Evolutionary conservation across 2,113 vertebrate species (phyloP).

Genomic region (Lophotis ruficrista): DNA sequence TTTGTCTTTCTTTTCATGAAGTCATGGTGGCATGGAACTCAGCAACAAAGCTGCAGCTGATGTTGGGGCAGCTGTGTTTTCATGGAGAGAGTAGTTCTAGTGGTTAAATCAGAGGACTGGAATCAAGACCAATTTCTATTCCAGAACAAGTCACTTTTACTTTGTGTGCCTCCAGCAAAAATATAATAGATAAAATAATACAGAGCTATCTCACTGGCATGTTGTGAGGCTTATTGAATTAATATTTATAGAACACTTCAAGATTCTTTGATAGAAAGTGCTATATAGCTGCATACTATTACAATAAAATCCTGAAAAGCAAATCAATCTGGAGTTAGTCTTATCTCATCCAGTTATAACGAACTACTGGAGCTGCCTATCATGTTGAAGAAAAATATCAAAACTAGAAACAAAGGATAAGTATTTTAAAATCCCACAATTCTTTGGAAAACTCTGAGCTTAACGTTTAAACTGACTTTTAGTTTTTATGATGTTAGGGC

Average conservation of each 20-base stretch:
- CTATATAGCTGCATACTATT: neutral
- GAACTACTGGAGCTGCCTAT: neutral
- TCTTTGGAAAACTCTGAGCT: neutral
- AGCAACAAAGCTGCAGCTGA: neutral
- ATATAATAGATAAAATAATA: constrained; percentile 18
- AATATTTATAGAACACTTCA: constrained; percentile 50
- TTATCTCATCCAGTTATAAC: neutral
- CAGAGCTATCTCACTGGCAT: neutral
- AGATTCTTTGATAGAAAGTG: constrained; percentile 28
- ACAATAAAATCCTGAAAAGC: constrained; percentile 20
- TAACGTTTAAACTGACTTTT: neutral
- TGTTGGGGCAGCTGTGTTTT: neutral
- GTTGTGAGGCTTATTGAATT: constrained; percentile 37
- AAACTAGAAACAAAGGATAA: neutral
- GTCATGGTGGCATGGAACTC: neutral
- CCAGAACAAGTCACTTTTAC: constrained; percentile 13
- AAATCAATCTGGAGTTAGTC: neutral
- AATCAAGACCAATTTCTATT: constrained; percentile 37
- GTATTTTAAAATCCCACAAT: neutral
- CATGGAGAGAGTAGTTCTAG: neutral
- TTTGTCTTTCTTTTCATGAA: neutral
- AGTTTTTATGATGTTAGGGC: neutral
- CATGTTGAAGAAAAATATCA: neutral
- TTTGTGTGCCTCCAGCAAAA: constrained; percentile 33
- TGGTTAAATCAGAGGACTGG: neutral